Evolutionary conservation across 2,888 invertebrate species (phyloP), one percentile per base, ranked within the genome.

Genomic region (Watsonalla binaria): DNA sequence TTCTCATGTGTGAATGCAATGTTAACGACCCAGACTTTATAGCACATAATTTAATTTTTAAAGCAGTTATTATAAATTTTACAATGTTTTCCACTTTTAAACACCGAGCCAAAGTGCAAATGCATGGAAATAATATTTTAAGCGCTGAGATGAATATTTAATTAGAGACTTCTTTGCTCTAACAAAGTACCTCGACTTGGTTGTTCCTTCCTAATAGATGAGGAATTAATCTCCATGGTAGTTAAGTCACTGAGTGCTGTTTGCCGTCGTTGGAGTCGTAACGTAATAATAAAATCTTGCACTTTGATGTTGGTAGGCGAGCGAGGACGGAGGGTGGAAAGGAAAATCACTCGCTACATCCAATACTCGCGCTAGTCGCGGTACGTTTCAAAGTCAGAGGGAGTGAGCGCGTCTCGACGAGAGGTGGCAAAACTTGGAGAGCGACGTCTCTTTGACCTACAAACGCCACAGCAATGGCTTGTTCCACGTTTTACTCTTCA

Each of bases 201-300:
- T 24, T 24, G 63, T 60, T 57, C 62, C 66, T 66, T 71, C 66
- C 69, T 76, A 71, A 73, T 71, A 74, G 67, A 62, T 68, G 69
- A 63, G 71, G 76, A 82, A 80, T 83, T 72, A 82, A 80, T 80
- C 75, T 76, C 61, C 65, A 61, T 70, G 67, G 67, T 66, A 62
- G 60, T 57, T 68, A 62, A 62, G 64, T 68, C 49, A 55, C 59
- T 51, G 56, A 68, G 68, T 66, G 68, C 71, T 72, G 76, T 78
- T 72, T 68, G 72, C 69, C 66, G 70, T 63, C 73, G 73, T 71
- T 77, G 65, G 65, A 66, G 63, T 68, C 61, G 68, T 81, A 83
- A 82, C 74, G 74, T 66, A 80, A 82, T 84, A 84, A 86, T 80
- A 82, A 82, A 84, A 81, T 74, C 74, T 74, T 80, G 77, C 78